Percentiles rank a stretch among this genome's conserved stretches.
Conservation (phyloP, 2,797 vertebrate genomes). For the Dipus sagitta region DNA sequence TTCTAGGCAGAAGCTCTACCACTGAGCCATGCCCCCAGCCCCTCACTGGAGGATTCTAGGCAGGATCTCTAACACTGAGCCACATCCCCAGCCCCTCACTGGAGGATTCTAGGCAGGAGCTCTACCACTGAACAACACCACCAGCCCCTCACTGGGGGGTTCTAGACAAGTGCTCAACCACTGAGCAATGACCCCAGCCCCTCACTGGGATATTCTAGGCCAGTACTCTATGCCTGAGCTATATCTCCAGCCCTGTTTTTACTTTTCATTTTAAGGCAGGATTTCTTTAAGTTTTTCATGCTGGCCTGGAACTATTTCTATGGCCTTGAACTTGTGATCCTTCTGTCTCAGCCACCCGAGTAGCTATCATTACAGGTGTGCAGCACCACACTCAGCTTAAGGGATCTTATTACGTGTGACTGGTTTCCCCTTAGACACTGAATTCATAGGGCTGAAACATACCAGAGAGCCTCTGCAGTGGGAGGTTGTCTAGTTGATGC, state of each 20-base stretch:
- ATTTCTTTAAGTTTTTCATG: background rate
- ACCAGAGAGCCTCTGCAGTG: background rate
- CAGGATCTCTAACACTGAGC: background rate
- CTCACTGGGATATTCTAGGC: no score
- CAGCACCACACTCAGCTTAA: background rate
- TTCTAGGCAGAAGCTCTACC: no score
- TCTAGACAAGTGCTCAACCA: background rate
- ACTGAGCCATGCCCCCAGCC: no score
- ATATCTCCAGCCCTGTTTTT: background rate
- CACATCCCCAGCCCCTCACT: no score
- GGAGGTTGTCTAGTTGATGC: background rate
- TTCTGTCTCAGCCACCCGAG: background rate
- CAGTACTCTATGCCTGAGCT: no score
- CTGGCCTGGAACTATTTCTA: background rate
- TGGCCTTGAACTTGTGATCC: background rate
- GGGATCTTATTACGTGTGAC: conserved; percentile 62
- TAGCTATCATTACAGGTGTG: background rate
- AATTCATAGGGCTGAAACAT: conserved; percentile 48
- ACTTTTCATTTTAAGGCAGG: background rate
- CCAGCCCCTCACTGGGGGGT: background rate
- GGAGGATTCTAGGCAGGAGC: no score
- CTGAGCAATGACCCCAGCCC: background rate
- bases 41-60: background rate
- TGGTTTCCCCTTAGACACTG: conserved; percentile 34
- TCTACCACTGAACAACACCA: no score